Conservation (phyloP, 2,113 vertebrate genomes). For the Coptodon rendalli region DNA sequence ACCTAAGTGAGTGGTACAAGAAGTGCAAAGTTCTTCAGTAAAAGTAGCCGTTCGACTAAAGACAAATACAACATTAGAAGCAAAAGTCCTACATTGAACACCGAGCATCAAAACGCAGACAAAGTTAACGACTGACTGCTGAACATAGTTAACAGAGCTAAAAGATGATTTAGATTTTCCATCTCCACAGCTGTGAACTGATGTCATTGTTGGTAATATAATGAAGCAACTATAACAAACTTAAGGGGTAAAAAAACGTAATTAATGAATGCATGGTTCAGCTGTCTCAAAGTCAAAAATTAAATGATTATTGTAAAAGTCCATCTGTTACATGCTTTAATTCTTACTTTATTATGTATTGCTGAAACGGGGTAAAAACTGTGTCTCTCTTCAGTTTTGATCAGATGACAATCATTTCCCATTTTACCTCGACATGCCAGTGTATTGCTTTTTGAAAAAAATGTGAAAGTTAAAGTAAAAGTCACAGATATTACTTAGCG, state of each 20-base stretch:
- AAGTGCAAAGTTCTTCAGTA: not conserved
- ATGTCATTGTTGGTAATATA: not conserved
- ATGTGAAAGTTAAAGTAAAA: not conserved
- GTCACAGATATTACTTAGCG: not conserved
- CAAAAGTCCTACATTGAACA: not conserved
- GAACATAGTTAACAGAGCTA: not conserved
- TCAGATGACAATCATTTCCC: not conserved
- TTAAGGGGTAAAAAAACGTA: not conserved
- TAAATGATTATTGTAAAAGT: not conserved
- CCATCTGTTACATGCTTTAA: not conserved
- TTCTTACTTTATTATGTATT: not conserved
- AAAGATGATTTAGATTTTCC: not conserved
- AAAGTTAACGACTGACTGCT: not conserved
- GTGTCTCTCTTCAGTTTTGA: not conserved
- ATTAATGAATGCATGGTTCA: not conserved
- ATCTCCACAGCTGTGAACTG: not conserved
- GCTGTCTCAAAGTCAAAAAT: not conserved
- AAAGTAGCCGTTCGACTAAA: not conserved
- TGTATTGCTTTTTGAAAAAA: not conserved
- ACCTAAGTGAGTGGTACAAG: not conserved
- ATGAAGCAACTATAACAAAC: not conserved
- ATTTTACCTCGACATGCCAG: not conserved
- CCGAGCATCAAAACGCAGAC: not conserved
- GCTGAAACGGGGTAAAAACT: not conserved
- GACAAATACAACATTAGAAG: not conserved